Conservation (phyloP, 2,113 vertebrate species). For the Limanda limanda region DNA sequence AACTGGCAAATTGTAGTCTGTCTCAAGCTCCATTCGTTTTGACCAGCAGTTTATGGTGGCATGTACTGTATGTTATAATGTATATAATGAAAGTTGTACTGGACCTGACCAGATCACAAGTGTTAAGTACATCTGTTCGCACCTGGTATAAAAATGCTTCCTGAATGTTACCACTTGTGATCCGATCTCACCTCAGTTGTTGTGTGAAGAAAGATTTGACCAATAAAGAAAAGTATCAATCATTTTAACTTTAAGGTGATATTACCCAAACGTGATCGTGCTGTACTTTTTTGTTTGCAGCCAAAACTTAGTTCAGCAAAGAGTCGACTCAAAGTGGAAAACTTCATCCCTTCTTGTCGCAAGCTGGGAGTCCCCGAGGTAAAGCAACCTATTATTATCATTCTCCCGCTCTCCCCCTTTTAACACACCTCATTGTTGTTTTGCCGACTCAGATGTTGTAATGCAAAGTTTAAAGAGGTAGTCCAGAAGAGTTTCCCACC, state of each 20-base stretch:
- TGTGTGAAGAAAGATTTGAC: no score
- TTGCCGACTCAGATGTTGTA: not conserved
- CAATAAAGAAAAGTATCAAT: no score
- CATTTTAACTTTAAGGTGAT: not conserved
- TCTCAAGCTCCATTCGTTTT: no score
- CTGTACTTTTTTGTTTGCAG: constrained; percentile 63
- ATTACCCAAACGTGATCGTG: not conserved
- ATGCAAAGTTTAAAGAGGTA: not conserved
- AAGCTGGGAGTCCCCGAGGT: constrained; percentile 91
- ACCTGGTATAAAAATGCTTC: no score
- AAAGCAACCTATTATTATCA: constrained; percentile 22
- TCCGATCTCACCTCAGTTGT: no score
- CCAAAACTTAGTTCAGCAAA: constrained; percentile 90
- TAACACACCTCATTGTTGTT: not conserved
- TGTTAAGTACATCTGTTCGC: no score
- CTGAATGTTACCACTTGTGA: no score
- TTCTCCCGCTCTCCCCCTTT: not conserved
- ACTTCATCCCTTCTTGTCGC: constrained; percentile 88
- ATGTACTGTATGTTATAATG: no score
- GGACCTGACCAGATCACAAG: no score
- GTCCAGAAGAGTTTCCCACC: not conserved
- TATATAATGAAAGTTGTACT: no score
- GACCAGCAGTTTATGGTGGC: no score
- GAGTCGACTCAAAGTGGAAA: constrained; percentile 89
- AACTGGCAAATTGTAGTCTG: no score